Percentiles rank a stretch among this genome's conserved stretches.
Conservation (phyloP, 2,888 invertebrate species). For the Calliphora vomitoria region DNA sequence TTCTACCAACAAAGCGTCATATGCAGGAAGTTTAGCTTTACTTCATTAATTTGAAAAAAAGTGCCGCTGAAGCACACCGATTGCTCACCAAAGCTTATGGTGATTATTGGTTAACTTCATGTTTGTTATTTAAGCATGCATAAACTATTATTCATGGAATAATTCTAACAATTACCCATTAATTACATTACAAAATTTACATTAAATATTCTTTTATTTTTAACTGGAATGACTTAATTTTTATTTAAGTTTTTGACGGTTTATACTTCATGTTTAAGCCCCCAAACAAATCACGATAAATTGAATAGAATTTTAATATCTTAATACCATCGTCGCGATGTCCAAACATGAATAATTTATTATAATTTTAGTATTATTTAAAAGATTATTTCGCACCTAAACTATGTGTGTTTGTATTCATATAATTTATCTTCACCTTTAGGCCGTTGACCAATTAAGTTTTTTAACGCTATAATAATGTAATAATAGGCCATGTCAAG, state of each 20-base stretch:
- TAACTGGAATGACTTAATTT: background rate
- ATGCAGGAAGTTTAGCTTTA: no score
- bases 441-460: background rate
- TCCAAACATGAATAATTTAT: background rate
- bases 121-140: no score
- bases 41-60: no score
- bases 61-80: no score
- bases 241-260: background rate
- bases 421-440: conserved; percentile 9
- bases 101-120: no score
- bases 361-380: background rate
- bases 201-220: background rate
- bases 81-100: no score
- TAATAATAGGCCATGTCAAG: conserved; percentile 24
- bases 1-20: no score
- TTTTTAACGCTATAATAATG: background rate
- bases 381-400: background rate
- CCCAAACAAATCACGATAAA: background rate
- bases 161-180: background rate
- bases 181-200: background rate
- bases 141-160: no score
- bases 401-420: background rate
- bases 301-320: conserved; percentile 2
- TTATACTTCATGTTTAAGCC: background rate
- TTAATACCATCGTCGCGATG: no score